These are phyloP conservation scores for Enteromius afrohamiltoni DNA, from an alignment of 2,797 vertebrate genomes.

Conservation along the genomic window DNA sequence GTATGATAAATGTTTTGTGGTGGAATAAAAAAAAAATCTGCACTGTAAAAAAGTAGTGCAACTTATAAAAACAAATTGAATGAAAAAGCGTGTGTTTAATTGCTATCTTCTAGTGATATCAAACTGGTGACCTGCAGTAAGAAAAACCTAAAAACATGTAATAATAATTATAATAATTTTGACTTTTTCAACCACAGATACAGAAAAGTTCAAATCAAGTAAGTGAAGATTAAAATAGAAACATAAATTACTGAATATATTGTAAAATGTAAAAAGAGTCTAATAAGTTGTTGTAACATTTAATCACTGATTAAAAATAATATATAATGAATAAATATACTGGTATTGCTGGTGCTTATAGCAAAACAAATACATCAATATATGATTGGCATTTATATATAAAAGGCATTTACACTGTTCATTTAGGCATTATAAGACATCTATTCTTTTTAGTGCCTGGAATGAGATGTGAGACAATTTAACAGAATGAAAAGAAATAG, in stretches of 20 bases:
- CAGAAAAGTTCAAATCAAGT: neutral
- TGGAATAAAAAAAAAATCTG: neutral
- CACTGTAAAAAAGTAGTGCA: neutral
- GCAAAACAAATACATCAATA: neutral
- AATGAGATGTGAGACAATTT: neutral
- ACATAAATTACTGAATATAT: neutral
- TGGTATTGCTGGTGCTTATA: neutral
- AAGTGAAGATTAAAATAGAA: neutral
- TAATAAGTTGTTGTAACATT: neutral
- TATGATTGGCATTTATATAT: too few species aligned
- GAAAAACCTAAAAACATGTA: neutral
- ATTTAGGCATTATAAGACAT: neutral
- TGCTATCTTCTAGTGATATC: too few species aligned
- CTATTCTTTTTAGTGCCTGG: neutral
- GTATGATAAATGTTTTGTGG: slow-evolving; percentile 1
- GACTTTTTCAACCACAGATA: neutral
- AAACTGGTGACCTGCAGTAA: neutral
- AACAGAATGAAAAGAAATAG: neutral
- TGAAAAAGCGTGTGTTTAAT: neutral
- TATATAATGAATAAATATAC: neutral
- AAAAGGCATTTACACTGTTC: neutral
- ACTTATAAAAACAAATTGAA: neutral
- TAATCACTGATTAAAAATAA: neutral
- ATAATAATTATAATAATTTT: neutral
- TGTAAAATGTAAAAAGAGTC: neutral